Evolutionary conservation across 2,797 vertebrate genomes (phyloP).

Genomic region (Scyliorhinus canicula): DNA sequence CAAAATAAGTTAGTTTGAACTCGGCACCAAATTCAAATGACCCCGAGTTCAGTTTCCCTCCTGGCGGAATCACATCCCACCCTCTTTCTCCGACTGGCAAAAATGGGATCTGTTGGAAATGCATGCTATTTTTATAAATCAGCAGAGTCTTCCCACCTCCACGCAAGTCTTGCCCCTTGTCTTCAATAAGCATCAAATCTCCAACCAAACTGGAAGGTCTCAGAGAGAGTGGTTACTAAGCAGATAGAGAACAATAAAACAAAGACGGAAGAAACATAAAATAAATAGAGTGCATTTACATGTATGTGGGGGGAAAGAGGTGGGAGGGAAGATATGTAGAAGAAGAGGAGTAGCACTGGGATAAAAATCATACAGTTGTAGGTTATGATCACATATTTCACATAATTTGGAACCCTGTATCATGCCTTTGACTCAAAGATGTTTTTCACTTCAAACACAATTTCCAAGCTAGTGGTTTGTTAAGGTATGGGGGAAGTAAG

Average conservation of each 20-base stretch:
- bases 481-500: not conserved
- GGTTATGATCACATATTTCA: not conserved
- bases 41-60: no score
- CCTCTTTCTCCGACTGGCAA: no score
- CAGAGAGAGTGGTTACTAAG: not conserved
- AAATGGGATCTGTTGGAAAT: no score
- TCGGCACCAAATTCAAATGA: no score
- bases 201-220: not conserved
- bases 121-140: no score
- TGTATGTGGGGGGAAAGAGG: not conserved
- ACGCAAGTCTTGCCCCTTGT: no score
- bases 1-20: no score
- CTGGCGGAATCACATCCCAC: no score
- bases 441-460: not conserved
- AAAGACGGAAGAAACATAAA: not conserved
- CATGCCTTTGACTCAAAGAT: not conserved
- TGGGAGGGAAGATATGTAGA: not conserved
- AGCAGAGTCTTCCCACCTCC: no score
- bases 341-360: not conserved
- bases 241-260: not conserved
- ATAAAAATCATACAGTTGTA: not conserved
- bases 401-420: not conserved
- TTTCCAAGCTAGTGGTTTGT: not conserved
- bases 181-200: no score
- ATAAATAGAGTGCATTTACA: not conserved